Base-by-base conservation (phyloP, 2,113 vertebrate species). In the Saguinus midas region DNA sequence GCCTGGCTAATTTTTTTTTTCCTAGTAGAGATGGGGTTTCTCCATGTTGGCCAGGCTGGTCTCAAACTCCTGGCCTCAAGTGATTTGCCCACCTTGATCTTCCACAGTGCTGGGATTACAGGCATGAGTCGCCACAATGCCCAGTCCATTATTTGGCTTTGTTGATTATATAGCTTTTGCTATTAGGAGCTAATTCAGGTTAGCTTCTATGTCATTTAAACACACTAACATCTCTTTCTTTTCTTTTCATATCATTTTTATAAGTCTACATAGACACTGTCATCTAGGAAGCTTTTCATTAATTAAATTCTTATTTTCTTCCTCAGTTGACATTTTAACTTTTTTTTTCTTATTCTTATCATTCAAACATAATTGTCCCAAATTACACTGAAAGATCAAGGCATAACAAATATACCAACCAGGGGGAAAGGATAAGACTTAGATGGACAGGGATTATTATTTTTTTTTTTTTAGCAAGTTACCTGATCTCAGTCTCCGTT, bases 331-430 rank as follows among this genome's bases (percentile, higher is more conserved):
- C 16, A 92, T 96, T 95, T 97, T 79, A 93, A 43, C 4, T 82
- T 91, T 76, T 91, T 86, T 93, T 90, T 96, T 20, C 64, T 92
- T 93, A 75, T 73, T 81, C 10, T 90, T 85, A 91, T 76, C 29
- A 91, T 81, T 43, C 20, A 95, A 88, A 58, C 29, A 94, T 35
- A 10, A 80, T 90, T 90, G 79, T 73, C 20, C n/a, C 14, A 95
- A 92, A 94, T 95, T 87, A 92, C 32, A 80, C 64, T 32, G 50
- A 95, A 96, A 81, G 43, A 18, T 76, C 37, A 87, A 87, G 29
- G 16, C 21, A 43, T 92, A 7, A 70, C 45, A 92, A 90, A 84
- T 68, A 48, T 5, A 48, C 10, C 9, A 25, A 85, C 32, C 82
- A 85, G 9, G 21, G 18, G 52, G 55, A 90, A 57, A 45, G 84